Evolutionary conservation across 2,888 invertebrate species (phyloP), one percentile per base, ranked within the genome.

Genomic region (Nephrotoma appendiculata): DNA sequence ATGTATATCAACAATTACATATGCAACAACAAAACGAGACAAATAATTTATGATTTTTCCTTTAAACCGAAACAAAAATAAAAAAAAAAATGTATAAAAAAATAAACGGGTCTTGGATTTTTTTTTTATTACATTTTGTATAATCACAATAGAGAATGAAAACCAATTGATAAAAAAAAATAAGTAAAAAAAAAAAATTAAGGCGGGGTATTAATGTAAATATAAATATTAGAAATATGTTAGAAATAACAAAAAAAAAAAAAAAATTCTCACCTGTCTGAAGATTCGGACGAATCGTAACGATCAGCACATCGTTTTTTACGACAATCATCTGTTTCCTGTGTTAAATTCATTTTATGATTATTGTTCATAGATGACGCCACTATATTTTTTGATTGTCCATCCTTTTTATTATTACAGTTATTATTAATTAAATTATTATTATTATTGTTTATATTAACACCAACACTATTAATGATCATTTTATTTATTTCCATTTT

Each of bases 201-300:
- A 71, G 71, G 71, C 71, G 71, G 71, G 71, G 71, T 71, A 71
- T 31, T 19, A 71, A 71, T 71, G 71, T 71, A 71, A 71, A 71
- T 71, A 71, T 71, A 71, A 71, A 71, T 71, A 71, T 71, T 71
- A 71, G 52, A 52, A 52, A 52, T 52, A 52, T 52, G 52, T 52
- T 52, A 52, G 71, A 71, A 71, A 71, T 31, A 44, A 44, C 6
- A 44, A 44, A 44, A 44, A 44, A 6, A 2, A 2, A n/a, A n/a
- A n/a, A n/a, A 44, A 84, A 84, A 42, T 88, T 91, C 93, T 94
- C 92, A 97, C 97, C 97, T 97, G 96, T 97, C 97, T 92, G 97
- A 97, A 90, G 97, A 97, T 93, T 97, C 97, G 90, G 97, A 97
- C 92, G 97, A 97, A 94, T 97, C 97, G 93, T 96, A 97, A 93